These are phyloP conservation scores for Nomia melanderi DNA, from an alignment of 1,140 invertebrate species.

Conservation along the genomic window DNA sequence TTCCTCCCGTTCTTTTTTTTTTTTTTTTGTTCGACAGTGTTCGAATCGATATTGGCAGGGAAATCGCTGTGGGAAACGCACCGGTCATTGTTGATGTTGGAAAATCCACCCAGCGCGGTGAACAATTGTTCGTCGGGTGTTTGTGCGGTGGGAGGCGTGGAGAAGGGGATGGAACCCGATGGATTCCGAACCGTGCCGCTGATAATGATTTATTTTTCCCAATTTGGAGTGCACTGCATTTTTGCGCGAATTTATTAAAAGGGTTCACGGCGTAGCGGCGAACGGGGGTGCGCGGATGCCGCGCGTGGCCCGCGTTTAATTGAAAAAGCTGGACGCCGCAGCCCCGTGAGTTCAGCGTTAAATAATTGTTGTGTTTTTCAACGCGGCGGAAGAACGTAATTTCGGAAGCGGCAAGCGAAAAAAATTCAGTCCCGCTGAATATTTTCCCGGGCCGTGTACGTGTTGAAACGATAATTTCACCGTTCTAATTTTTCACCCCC, in stretches of 20 bases:
- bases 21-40: neutral
- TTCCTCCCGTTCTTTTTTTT: constrained; percentile 15
- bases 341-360: constrained; percentile 29
- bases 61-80: constrained; percentile 11
- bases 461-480: constrained; percentile 6
- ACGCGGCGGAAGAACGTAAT: constrained; percentile 36
- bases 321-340: constrained; percentile 26
- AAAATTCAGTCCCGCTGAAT: constrained; percentile 30
- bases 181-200: constrained; percentile 22
- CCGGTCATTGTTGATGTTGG: constrained; percentile 27
- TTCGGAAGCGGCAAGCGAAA: constrained; percentile 22
- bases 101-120: constrained; percentile 27
- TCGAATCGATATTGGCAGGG: constrained; percentile 32
- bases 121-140: too few relatives aligned
- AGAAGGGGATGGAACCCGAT: neutral
- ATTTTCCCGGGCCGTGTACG: neutral
- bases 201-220: constrained; percentile 43
- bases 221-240: constrained; percentile 38
- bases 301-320: constrained; percentile 27
- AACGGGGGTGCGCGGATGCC: neutral
- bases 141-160: too few relatives aligned
- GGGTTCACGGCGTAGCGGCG: neutral
- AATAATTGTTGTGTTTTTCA: constrained; percentile 50
- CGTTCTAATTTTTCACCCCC: neutral
- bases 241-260: constrained; percentile 46